Evolutionary conservation across 2,113 vertebrate genomes (phyloP).

Genomic region (Epinephelus moara): DNA sequence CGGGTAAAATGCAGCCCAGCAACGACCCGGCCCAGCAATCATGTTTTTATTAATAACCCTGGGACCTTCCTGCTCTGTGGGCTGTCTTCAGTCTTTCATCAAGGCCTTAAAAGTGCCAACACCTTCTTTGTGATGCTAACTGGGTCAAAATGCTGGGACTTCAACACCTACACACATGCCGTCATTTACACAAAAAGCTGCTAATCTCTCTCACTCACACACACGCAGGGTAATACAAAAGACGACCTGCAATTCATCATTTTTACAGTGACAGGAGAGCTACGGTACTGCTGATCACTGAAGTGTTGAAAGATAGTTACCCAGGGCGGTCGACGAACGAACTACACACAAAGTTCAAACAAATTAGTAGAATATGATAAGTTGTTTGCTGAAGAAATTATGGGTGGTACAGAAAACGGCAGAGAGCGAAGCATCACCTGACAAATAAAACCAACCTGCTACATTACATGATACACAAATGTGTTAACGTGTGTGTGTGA

Average conservation of each 20-base stretch:
- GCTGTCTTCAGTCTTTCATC: slow-evolving; percentile 22
- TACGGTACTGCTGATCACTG: not conserved
- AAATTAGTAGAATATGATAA: not conserved
- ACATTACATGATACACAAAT: not conserved
- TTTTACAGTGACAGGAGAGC: not conserved
- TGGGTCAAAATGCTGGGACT: slow-evolving; percentile 48
- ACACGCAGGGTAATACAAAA: not conserved
- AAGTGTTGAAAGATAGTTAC: not conserved
- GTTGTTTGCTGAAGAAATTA: slow-evolving; percentile 1
- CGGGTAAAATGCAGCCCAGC: not conserved
- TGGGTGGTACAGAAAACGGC: not conserved
- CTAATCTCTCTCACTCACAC: not conserved
- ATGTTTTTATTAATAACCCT: not conserved
- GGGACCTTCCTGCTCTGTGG: not conserved
- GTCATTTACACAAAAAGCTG: not conserved
- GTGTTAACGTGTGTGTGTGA: not conserved
- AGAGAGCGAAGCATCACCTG: not conserved
- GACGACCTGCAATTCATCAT: not conserved
- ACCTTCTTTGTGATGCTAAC: slow-evolving; percentile 41
- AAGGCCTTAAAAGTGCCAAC: not conserved
- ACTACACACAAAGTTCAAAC: not conserved
- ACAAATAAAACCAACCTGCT: not conserved
- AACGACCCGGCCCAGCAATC: not conserved
- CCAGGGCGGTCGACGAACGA: not conserved
- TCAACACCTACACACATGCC: slow-evolving; percentile 6